These are phyloP conservation scores for Conistra vaccinii DNA, from an alignment of 2,888 invertebrate genomes.

Conservation along the genomic window DNA sequence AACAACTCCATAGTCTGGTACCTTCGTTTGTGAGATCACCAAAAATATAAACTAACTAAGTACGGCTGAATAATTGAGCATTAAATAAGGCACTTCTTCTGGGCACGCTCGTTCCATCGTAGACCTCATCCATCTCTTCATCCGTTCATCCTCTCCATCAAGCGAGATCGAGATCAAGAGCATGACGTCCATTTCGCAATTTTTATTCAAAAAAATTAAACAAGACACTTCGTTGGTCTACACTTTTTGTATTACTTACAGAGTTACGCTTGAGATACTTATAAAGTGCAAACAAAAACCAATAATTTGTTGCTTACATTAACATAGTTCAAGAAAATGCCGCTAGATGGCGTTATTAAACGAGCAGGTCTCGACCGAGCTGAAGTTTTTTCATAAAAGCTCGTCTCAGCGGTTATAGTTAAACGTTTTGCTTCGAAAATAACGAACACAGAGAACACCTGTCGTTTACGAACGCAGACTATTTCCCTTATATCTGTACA, in stretches of 20 bases:
- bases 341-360: slow-evolving; percentile 47
- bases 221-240: no score
- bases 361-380: slow-evolving; percentile 5
- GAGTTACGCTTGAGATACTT: neutral
- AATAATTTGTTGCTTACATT: slow-evolving; percentile 21
- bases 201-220: no score
- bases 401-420: slow-evolving; percentile 40
- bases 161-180: no score
- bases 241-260: neutral
- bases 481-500: slow-evolving; percentile 63
- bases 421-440: slow-evolving; percentile 51
- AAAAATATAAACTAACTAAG: neutral
- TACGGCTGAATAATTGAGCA: no score
- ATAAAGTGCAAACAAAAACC: slow-evolving; percentile 5
- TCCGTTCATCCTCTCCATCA: no score
- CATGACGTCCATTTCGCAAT: no score
- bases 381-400: slow-evolving; percentile 62
- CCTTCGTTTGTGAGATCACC: neutral
- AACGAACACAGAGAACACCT: slow-evolving; percentile 60
- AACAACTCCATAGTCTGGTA: neutral
- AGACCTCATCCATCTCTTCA: no score
- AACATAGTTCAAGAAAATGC: slow-evolving; percentile 35
- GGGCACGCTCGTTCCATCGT: no score
- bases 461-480: slow-evolving; percentile 50
- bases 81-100: no score